Percentiles rank a stretch among this genome's conserved stretches.
Conservation (phyloP, 2,888 invertebrate genomes). For the Mesoligia furuncula region DNA sequence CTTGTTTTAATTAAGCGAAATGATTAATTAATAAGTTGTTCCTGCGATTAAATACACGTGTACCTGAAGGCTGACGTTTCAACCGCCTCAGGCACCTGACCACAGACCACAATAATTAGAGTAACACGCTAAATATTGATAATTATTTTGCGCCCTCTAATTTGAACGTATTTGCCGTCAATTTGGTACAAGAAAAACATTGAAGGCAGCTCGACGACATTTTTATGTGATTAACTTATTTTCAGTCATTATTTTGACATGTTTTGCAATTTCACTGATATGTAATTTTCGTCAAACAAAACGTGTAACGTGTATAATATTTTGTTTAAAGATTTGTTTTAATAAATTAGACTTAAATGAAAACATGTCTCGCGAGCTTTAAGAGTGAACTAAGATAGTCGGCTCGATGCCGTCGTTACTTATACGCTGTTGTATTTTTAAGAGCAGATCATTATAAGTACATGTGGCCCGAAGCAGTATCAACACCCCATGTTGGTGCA, state of each 20-base stretch:
- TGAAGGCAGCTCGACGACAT: constrained; percentile 62
- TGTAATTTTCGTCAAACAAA: constrained; percentile 23
- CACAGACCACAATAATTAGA: constrained; percentile 77
- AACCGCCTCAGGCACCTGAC: constrained; percentile 66
- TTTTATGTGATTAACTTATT: constrained; percentile 63
- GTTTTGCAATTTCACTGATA: constrained; percentile 12
- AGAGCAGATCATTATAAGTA: constrained; percentile 65
- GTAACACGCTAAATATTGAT: constrained; percentile 78
- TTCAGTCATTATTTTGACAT: constrained; percentile 54
- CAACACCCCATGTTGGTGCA: constrained; percentile 63
- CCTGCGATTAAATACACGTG: constrained; percentile 63
- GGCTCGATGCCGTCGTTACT: constrained; percentile 47
- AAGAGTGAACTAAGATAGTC: constrained; percentile 30
- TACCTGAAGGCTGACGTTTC: constrained; percentile 53
- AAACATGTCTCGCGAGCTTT: constrained; percentile 32
- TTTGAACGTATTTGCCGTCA: constrained; percentile 67
- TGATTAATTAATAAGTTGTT: constrained; percentile 67
- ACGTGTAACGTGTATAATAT: background rate
- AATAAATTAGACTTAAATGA: constrained; percentile 17
- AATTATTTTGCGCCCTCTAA: constrained; percentile 79
- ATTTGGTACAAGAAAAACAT: constrained; percentile 70
- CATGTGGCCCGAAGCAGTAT: constrained; percentile 61
- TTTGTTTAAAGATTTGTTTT: constrained; percentile 21
- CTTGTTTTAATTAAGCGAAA: constrained; percentile 63
- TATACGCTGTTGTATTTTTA: constrained; percentile 58